Base-by-base conservation (phyloP, 2,797 vertebrate genomes). In the Sparidentex hasta region DNA sequence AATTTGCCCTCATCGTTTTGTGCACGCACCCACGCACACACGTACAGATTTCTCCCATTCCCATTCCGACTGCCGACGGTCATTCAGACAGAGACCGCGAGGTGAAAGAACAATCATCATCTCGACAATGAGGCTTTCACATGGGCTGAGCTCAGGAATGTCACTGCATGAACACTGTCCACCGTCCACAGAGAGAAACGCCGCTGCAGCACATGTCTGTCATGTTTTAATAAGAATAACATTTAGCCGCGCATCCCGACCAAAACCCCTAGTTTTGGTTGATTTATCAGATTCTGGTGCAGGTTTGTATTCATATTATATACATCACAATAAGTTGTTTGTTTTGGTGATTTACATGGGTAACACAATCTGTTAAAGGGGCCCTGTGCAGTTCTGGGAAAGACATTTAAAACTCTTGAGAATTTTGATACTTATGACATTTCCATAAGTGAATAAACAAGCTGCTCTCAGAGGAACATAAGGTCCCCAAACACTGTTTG, bases 121-220 rank as follows among this genome's bases (percentile, higher is more conserved):
- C 92, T 93, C 78, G 76, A 96, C 96, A 96, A 95, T 92, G 93
- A 94, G 89, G 86, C 74, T 76, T 86, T 92, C 83, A 95, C 95
- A 74, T 72, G 33, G 74, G 21, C 78, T 59, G 68, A 78, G 63
- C 56, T 3, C 8, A 74, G 71, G 84, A 90, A 90, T 86, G 82
- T 80, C 82, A 65, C 70, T 79, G 56, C 80, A 75, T 43, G 77
- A 77, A 51, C 62, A 11, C 70, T 57, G 72, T 74, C 69, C 48
- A 23, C 68, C 62, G 13, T 48, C 55, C 52, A 7, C 18, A 4
- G 41, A 2, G 2, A 46, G 75, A 71, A 55, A 50, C 59, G 80
- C 69, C 55, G 52, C 3, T 11, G 61, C 61, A 57, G 73, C 41
- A 59, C 61, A 48, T 25, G 5, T 21, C 38, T n/a, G 21, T 23